Base-by-base conservation (phyloP, 1,140 invertebrate species). In the Eupristina koningsbergeri region DNA sequence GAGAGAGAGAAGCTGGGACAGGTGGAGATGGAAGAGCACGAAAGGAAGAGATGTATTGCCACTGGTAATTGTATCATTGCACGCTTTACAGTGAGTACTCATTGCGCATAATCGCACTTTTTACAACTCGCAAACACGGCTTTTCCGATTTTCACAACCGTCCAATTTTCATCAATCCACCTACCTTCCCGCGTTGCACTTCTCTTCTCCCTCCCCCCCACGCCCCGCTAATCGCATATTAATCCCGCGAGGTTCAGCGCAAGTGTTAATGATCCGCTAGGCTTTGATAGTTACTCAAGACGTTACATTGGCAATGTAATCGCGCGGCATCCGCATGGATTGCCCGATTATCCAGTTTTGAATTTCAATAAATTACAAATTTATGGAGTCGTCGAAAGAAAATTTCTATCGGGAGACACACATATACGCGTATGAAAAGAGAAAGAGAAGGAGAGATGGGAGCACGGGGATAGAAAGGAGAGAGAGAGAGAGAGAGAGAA, bases 401-500 rank as follows among this genome's bases (percentile, higher is more conserved):
- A 3, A 15, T 45, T 45, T 45, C 31, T 2, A 1, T 67, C 29
- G 47, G 47, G 8, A 39, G 22, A 26, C 22, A 17, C 3, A 69
- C 31, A 22, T 15, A 11, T 36, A 41, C 8, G 26, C n/a, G 1
- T 11, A 36, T 41, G 0, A 22, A 36, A 5, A 71, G 5, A 71
- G 0, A 71, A 1, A 22, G 8, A 41, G 22, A n/a, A 6, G 39
- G 53, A 77, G 22, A n/a, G n/a, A n/a, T 36, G 34, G 41, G 53
- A 22, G 36, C n/a, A 17, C 3, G 26, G 13, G 7, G 3, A 3
- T 1, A 3, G 75, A 39, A 45, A 36, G 75, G 19, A 22, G 13
- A n/a, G 8, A n/a, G 53, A 45, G 29, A 45, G 5, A 45, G 36
- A 81, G 36, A 63, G 74, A 64, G 76, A 79, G 80, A 85, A 82